phyloP scores from a whole-genome alignment of 2,888 invertebrate genomes.

The Eugnorisma glareosa region DNA sequence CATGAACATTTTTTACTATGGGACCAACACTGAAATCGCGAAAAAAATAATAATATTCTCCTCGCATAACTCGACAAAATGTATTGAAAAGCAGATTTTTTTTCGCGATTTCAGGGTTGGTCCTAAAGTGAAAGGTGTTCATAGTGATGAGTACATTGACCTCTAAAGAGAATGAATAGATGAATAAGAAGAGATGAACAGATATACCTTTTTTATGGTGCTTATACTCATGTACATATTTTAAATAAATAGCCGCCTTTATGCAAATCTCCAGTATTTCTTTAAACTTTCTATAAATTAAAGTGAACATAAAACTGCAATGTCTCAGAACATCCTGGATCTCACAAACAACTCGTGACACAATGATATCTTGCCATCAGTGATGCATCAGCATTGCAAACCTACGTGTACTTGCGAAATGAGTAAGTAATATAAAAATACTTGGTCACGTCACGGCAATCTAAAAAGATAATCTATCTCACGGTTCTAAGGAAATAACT shows the following conservation, averaged over 20 bases:
- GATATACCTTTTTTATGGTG: no score
- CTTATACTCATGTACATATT: neutral
- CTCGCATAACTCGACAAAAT: no score
- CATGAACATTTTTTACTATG: no score
- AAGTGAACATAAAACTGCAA: slow-evolving; percentile 27
- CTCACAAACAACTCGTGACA: slow-evolving; percentile 66
- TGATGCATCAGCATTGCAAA: slow-evolving; percentile 70
- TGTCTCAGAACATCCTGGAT: slow-evolving; percentile 46
- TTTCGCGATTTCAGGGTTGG: no score
- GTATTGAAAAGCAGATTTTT: no score
- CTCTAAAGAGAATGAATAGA: no score
- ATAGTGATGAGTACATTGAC: no score
- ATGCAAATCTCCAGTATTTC: neutral
- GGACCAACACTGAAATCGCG: no score
- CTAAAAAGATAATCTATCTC: slow-evolving; percentile 85
- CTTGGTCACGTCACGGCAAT: slow-evolving; percentile 75
- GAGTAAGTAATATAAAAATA: slow-evolving; percentile 71
- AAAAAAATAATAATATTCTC: no score
- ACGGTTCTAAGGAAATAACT: slow-evolving; percentile 77
- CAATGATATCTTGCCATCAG: slow-evolving; percentile 61
- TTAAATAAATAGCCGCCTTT: neutral
- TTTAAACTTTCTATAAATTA: slow-evolving; percentile 24
- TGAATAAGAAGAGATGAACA: no score
- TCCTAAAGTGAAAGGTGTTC: no score
- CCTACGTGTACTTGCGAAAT: slow-evolving; percentile 70